Conservation (phyloP, 2,797 vertebrate genomes). For the Pagetopsis macropterus region DNA sequence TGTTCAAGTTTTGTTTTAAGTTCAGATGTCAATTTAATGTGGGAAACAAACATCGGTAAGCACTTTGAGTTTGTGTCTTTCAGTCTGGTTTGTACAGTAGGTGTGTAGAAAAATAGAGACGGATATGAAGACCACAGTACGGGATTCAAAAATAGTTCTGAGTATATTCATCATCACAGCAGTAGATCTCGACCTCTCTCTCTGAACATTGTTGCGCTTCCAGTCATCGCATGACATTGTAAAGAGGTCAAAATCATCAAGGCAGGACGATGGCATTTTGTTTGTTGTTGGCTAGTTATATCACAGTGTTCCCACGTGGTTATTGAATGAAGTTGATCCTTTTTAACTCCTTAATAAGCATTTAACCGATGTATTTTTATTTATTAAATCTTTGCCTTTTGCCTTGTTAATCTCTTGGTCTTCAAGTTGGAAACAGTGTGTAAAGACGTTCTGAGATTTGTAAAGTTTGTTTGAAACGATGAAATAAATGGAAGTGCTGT, state of each 20-base stretch:
- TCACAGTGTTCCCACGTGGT: constrained; percentile 48
- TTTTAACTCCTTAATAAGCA: constrained; percentile 46
- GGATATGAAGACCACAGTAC: constrained; percentile 6
- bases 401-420: constrained; percentile 62
- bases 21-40: constrained; percentile 32
- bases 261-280: constrained; percentile 24
- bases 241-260: constrained; percentile 12
- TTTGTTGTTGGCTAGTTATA: constrained; percentile 36
- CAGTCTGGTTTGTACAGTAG: constrained; percentile 17
- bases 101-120: constrained; percentile 25
- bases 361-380: constrained; percentile 52
- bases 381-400: constrained; percentile 59
- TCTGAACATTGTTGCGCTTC: constrained; percentile 24
- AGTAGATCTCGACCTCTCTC: constrained; percentile 24
- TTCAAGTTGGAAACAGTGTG: constrained; percentile 59
- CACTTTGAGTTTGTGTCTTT: constrained; percentile 26
- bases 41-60: constrained; percentile 13
- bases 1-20: constrained; percentile 13
- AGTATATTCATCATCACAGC: constrained; percentile 23
- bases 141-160: constrained; percentile 1
- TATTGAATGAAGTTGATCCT: constrained; percentile 34
- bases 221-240: constrained; percentile 35
- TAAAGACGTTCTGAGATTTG: constrained; percentile 65
- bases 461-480: constrained; percentile 72
- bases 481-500: constrained; percentile 75